Percentiles rank a stretch among this genome's conserved stretches.
These are phyloP conservation scores for Iphiclides podalirius DNA, from an alignment of 2,888 invertebrate species.

Conservation along the genomic window DNA sequence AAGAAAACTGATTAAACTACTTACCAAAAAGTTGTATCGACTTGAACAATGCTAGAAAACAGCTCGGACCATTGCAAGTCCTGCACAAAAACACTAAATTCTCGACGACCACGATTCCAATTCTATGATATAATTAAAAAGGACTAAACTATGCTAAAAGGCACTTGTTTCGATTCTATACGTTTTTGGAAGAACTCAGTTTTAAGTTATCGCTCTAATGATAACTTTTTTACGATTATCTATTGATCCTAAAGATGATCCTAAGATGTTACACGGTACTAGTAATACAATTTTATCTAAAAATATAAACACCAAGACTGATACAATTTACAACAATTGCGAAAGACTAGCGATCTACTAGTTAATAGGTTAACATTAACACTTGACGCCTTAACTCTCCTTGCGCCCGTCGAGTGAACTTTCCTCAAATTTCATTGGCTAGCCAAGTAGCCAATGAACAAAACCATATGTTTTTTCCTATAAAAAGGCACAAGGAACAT, in stretches of 20 bases:
- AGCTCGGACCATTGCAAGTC: conserved; percentile 71
- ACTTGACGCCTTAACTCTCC: too few relatives aligned
- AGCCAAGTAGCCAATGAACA: conserved; percentile 10
- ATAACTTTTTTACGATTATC: too few relatives aligned
- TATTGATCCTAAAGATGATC: too few relatives aligned
- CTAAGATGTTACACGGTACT: conserved; percentile 13
- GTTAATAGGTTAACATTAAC: conserved; percentile 11
- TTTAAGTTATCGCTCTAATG: conserved; percentile 4
- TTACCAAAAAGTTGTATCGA: conserved; percentile 67
- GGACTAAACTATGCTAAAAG: conserved; percentile 46
- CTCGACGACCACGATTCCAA: conserved; percentile 47
- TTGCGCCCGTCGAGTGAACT: conserved; percentile 27
- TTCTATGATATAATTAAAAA: conserved; percentile 42
- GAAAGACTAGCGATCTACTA: conserved; percentile 6
- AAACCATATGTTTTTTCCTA: too few relatives aligned
- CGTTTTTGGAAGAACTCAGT: conserved; percentile 31
- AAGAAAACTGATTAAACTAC: too few relatives aligned
- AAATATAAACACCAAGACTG: conserved; percentile 28
- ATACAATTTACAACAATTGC: conserved; percentile 28
- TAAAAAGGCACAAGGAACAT: too few relatives aligned
- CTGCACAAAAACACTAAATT: conserved; percentile 53
- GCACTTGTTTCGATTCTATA: conserved; percentile 56
- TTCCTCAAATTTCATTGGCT: conserved; percentile 34
- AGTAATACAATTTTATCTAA: conserved; percentile 2
- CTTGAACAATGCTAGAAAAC: conserved; percentile 77